Evolutionary conservation across 2,888 invertebrate species (phyloP), one percentile per base, ranked within the genome.

Genomic region (Megastigmus dorsalis): DNA sequence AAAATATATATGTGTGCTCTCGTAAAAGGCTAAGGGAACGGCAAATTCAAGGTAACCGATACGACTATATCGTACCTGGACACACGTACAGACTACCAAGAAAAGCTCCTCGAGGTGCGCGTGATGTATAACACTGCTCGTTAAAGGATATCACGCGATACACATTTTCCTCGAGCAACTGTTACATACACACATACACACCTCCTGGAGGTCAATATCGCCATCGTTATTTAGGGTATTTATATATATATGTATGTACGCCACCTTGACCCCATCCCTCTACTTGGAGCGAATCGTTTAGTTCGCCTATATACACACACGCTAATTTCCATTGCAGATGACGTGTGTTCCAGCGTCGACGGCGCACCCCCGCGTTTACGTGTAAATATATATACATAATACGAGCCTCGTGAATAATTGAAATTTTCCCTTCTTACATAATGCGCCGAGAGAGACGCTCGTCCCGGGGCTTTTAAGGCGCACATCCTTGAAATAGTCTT

Each of bases 71-170:
- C n/a, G n/a, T n/a, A n/a, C n/a, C n/a, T n/a, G n/a, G n/a, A n/a
- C n/a, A n/a, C n/a, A n/a, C n/a, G n/a, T n/a, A n/a, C n/a, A n/a
- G n/a, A n/a, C n/a, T n/a, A n/a, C n/a, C n/a, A n/a, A n/a, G n/a
- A n/a, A n/a, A n/a, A n/a, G n/a, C n/a, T n/a, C n/a, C n/a, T n/a
- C n/a, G n/a, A n/a, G n/a, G n/a, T n/a, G n/a, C n/a, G n/a, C n/a
- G n/a, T n/a, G n/a, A n/a, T n/a, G n/a, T n/a, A n/a, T n/a, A n/a
- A n/a, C n/a, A n/a, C n/a, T n/a, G 41, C 66, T 76, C 66, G 69
- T 77, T 73, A 63, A 45, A 54, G 28, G 43, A n/a, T n/a, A n/a
- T n/a, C 72, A 77, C 75, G 74, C 74, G 57, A 72, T 77, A n/a
- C n/a, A n/a, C n/a, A 63, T 52, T 59, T 50, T 28, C 18, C 28